Evolutionary conservation across 2,797 vertebrate species (phyloP).

Genomic region (Neosilurus hyrtlii): DNA sequence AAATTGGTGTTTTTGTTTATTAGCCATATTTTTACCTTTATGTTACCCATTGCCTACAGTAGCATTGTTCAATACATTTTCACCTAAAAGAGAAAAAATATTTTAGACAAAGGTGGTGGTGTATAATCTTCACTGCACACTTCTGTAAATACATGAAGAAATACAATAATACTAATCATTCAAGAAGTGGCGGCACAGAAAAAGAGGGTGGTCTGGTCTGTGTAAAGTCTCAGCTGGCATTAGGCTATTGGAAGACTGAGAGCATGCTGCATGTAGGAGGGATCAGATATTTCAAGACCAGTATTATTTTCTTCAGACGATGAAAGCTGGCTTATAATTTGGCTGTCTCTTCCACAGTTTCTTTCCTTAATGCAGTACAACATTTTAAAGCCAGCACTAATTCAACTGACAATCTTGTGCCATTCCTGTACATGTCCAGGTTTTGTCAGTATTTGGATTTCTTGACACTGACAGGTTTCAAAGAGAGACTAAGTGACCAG

Average conservation of each 20-base stretch:
- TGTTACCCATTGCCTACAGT: too few species aligned
- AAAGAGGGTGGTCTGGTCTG: not conserved
- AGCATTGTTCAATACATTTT: too few species aligned
- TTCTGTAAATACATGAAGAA: not conserved
- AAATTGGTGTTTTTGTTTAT: too few species aligned
- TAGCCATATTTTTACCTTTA: too few species aligned
- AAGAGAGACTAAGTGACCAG: not conserved
- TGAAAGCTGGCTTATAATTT: not conserved
- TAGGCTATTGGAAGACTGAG: not conserved
- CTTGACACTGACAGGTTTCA: not conserved
- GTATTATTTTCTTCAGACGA: slow-evolving; percentile 6
- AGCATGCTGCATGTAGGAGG: not conserved
- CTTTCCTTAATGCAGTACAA: not conserved
- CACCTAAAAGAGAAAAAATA: too few species aligned
- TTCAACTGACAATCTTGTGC: not conserved
- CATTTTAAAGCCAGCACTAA: not conserved
- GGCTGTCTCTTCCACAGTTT: not conserved
- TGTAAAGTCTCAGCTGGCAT: not conserved
- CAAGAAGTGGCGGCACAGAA: not conserved
- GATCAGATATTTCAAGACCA: not conserved
- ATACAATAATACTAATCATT: not conserved
- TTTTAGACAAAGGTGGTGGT: too few species aligned
- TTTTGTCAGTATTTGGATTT: slow-evolving; percentile 5
- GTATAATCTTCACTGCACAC: too few species aligned
- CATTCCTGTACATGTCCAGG: not conserved